These are phyloP conservation scores for Mesoclemmys tuberculata DNA, from an alignment of 2,113 vertebrate species.

Conservation along the genomic window DNA sequence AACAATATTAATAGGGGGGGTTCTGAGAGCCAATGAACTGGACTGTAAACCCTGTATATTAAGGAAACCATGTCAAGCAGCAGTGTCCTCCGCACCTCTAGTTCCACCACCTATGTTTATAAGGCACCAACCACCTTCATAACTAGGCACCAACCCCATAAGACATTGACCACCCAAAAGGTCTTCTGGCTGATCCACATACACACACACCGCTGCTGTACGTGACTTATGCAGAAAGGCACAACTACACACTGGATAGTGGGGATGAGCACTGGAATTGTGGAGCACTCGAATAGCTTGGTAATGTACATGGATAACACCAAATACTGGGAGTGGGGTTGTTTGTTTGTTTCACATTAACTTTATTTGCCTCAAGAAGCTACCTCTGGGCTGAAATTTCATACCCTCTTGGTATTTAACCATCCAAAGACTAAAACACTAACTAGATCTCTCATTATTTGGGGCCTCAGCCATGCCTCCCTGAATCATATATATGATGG, in stretches of 20 bases:
- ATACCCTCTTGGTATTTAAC: too few species aligned
- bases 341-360: background rate
- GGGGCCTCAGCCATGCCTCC: too few species aligned
- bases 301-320: background rate
- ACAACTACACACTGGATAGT: background rate
- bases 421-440: too few species aligned
- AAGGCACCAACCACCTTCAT: background rate
- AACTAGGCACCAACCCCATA: background rate
- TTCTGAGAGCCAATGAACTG: too few species aligned
- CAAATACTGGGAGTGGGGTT: background rate
- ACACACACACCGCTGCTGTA: rapidly evolving
- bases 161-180: rapidly evolving
- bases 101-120: too few species aligned
- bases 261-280: background rate
- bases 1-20: too few species aligned
- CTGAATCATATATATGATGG: too few species aligned
- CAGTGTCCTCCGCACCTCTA: too few species aligned
- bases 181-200: background rate
- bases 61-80: too few species aligned
- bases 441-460: too few species aligned
- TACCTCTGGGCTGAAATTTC: too few species aligned
- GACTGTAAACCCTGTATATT: too few species aligned
- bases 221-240: background rate
- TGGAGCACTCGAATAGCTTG: background rate
- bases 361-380: background rate